These are phyloP conservation scores for Cheilosia urbana DNA, from an alignment of 2,888 invertebrate genomes.

Conservation along the genomic window DNA sequence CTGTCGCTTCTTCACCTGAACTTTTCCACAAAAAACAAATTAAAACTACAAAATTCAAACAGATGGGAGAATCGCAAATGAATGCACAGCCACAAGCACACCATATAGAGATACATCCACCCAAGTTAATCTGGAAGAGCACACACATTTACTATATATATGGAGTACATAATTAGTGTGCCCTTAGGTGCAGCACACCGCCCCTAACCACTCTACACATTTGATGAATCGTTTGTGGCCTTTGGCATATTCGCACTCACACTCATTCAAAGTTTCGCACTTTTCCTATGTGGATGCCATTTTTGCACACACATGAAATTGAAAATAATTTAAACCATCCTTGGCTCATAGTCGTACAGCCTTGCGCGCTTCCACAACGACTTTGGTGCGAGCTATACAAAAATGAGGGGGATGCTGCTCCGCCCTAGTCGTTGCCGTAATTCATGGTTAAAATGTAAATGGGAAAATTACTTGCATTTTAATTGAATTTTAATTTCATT, in stretches of 20 bases:
- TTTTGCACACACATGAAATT: constrained; percentile 47
- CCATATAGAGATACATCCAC: background rate
- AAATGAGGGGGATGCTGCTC: constrained; percentile 2
- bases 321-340: constrained; percentile 64
- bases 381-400: background rate
- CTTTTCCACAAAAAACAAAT: constrained; percentile 13
- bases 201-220: constrained; percentile 41
- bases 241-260: constrained; percentile 30
- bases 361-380: constrained; percentile 34
- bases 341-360: constrained; percentile 44
- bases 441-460: constrained; percentile 75
- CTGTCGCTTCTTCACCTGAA: constrained; percentile 49
- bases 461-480: constrained; percentile 75
- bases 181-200: constrained; percentile 55
- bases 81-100: background rate
- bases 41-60: constrained; percentile 36
- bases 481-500: constrained; percentile 76
- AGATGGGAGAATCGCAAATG: constrained; percentile 49
- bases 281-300: constrained; percentile 9
- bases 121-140: background rate
- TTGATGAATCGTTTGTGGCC: constrained; percentile 66
- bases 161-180: constrained; percentile 65
- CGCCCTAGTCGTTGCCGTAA: constrained; percentile 42
- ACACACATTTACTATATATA: constrained; percentile 1
- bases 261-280: constrained; percentile 47